Conservation (phyloP, 2,113 vertebrate genomes). For the Equus przewalskii region DNA sequence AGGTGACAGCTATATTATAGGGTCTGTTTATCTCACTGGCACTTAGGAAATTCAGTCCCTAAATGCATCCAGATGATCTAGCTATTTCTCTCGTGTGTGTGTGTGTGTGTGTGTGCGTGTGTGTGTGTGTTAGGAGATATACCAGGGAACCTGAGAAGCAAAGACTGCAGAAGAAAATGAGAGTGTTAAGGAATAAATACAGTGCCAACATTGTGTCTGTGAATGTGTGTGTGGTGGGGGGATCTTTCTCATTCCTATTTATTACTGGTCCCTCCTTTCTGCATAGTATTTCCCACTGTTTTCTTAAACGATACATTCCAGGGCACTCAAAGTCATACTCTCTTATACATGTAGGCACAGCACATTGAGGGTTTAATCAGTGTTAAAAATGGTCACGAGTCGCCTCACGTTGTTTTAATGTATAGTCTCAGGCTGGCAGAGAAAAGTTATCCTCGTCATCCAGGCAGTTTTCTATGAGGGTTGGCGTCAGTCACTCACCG, state of each 20-base stretch:
- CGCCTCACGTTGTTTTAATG: background rate
- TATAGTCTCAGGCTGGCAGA: conserved; percentile 18
- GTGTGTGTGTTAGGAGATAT: background rate
- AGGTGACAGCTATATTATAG: conserved; percentile 82
- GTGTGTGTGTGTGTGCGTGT: background rate
- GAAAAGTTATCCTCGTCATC: conserved; percentile 35
- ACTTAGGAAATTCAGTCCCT: conserved; percentile 80
- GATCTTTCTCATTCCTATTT: background rate
- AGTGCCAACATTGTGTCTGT: background rate
- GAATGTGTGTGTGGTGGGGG: background rate
- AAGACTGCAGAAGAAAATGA: background rate
- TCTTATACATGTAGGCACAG: background rate
- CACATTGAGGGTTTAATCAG: background rate
- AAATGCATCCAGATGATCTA: conserved; percentile 82
- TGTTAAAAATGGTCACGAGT: background rate
- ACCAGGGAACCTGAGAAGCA: background rate
- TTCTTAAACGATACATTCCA: conserved; percentile 6
- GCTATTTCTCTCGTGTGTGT: background rate
- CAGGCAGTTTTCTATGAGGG: background rate
- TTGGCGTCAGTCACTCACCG: background rate
- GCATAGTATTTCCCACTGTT: background rate
- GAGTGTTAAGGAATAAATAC: background rate
- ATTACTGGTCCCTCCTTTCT: background rate
- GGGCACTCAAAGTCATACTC: background rate
- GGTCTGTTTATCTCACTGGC: conserved; percentile 80